These are phyloP conservation scores for Mimachlamys varia DNA, from an alignment of 2,888 invertebrate species.

Conservation along the genomic window DNA sequence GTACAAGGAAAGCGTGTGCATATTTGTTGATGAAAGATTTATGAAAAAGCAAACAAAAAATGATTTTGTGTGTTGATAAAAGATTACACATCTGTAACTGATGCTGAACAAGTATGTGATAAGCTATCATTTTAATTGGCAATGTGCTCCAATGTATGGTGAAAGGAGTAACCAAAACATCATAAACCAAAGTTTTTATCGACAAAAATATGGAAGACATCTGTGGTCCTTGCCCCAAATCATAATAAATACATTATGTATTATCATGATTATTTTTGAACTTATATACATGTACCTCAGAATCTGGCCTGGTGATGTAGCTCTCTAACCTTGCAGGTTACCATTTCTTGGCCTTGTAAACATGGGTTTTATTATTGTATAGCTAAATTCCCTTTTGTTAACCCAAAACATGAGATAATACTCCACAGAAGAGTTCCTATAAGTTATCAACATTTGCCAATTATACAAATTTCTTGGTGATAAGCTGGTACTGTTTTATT, in stretches of 20 bases:
- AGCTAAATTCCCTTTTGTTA: too few species aligned
- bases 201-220: background rate
- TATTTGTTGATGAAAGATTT: constrained; percentile 3
- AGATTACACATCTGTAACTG: background rate
- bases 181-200: background rate
- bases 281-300: background rate
- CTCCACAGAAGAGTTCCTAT: too few species aligned
- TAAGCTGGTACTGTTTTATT: too few species aligned
- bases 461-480: too few species aligned
- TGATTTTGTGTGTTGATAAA: background rate
- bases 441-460: too few species aligned
- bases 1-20: background rate
- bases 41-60: background rate
- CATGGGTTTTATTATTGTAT: too few species aligned
- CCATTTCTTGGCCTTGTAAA: too few species aligned
- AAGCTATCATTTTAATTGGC: constrained; percentile 24
- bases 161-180: background rate
- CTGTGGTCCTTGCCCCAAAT: background rate
- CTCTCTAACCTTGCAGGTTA: too few species aligned
- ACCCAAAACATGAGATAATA: too few species aligned
- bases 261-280: too few species aligned
- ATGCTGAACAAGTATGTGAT: constrained; percentile 24
- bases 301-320: background rate
- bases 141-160: background rate
- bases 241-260: background rate